Conservation (phyloP, 2,888 invertebrate species). For the Tipula unca region DNA sequence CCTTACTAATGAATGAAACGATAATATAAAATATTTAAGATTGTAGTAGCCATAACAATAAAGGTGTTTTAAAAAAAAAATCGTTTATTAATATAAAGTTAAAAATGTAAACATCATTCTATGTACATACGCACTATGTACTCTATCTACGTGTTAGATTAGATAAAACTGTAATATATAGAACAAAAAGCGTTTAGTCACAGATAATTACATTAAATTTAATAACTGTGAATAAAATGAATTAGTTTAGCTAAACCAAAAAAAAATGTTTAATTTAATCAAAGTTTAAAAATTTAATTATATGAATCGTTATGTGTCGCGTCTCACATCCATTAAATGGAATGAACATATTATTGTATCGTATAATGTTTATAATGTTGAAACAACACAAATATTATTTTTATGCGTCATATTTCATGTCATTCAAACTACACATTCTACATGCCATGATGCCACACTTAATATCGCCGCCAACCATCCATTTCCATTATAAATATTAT, state of each 20-base stretch:
- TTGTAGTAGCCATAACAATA: no score
- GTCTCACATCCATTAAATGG: not conserved
- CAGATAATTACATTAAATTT: not conserved
- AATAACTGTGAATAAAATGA: not conserved
- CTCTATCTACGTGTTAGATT: no score
- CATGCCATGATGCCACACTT: not conserved
- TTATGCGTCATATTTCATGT: not conserved
- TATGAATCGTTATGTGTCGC: not conserved
- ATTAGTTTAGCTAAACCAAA: not conserved
- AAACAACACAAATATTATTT: not conserved
- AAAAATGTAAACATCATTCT: no score
- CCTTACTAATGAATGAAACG: no score
- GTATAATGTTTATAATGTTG: not conserved
- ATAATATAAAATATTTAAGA: no score
- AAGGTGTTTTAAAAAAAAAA: no score
- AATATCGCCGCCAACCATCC: not conserved
- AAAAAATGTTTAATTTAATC: not conserved
- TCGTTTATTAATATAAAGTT: no score
- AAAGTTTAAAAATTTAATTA: not conserved
- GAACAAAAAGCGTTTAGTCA: no score
- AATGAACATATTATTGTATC: not conserved
- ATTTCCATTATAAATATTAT: not conserved
- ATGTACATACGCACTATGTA: no score
- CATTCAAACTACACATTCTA: not conserved
- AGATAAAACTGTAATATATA: no score